Conservation (phyloP, 2,113 vertebrate species). For the Cololabis saira region DNA sequence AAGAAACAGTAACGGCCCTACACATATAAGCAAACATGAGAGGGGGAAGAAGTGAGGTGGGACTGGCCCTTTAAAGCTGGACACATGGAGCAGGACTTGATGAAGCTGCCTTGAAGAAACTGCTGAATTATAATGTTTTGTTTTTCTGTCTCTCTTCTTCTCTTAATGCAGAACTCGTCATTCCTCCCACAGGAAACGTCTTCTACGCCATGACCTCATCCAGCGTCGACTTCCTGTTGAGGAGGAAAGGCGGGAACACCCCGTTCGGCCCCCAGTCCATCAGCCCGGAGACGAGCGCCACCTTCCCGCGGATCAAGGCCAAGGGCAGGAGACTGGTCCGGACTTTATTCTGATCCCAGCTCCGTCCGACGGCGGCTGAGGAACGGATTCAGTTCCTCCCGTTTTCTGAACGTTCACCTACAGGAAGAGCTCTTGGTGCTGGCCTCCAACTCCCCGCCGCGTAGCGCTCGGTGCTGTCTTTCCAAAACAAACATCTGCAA, state of each 20-base stretch:
- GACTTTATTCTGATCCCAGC: conserved; percentile 76
- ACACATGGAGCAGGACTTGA: no score
- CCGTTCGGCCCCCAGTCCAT: conserved; percentile 65
- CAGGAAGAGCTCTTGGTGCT: conserved; percentile 40
- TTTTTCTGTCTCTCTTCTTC: no score
- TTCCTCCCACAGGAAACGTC: conserved; percentile 88
- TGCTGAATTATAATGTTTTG: no score
- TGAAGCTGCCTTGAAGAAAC: no score
- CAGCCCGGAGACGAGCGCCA: conserved; percentile 81
- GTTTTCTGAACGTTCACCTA: conserved; percentile 1
- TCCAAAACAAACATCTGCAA: conserved; percentile 15
- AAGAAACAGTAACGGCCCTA: no score
- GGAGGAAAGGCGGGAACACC: conserved; percentile 74
- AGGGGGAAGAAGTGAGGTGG: no score
- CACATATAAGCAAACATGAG: no score
- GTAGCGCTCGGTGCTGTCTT: conserved; percentile 41
- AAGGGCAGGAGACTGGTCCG: conserved; percentile 87
- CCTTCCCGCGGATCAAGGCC: conserved; percentile 90
- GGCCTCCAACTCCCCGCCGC: conserved; percentile 17
- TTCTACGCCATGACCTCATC: conserved; percentile 92
- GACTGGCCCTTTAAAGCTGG: no score
- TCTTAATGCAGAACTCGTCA: conserved; percentile 81
- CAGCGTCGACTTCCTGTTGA: conserved; percentile 88
- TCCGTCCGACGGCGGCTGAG: neutral
- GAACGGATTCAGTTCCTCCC: conserved; percentile 6